Evolutionary conservation across 1,140 invertebrate genomes (phyloP), one percentile per base, ranked within the genome.

Genomic region (Argopecten irradians): DNA sequence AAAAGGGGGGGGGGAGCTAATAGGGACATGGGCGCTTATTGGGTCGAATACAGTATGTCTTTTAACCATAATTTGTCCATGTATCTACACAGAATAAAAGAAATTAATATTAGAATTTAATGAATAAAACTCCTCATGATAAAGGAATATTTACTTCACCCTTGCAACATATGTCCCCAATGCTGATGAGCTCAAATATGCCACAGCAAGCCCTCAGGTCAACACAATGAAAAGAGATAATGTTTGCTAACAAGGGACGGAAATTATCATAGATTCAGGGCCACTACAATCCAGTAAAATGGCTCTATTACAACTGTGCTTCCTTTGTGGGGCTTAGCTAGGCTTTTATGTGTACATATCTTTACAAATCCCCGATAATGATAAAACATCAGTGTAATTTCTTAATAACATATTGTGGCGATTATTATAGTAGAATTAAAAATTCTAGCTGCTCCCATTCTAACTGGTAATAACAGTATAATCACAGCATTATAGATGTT

Each of bases 191-290:
- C 19, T n/a, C 43, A 46, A 46, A 11, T 19, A 19, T 46, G 43
- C 9, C 43, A 46, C 43, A n/a, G n/a, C n/a, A 11, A 46, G 43
- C 2, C 19, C 55, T 16, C 36, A 1, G 28, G 55, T 28, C 55
- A 46, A 71, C 36, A 39, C 55, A 71, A 71, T 71, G 55, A 71
- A 22, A 71, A 2, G 55, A 71, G 55, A 71, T 71, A 71, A 71
- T 71, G 55, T 71, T 71, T 71, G 55, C 55, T 71, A 71, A 71
- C 55, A 71, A 71, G 55, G 55, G 55, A 71, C 28, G 55, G 28
- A 71, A 16, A 71, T 71, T 22, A 46, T 46, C 43, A 46, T 19
- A 2, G 55, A 28, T 71, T 71, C 22, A 28, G 55, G 55, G 55
- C 5, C n/a, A n/a, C n/a, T 28, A 71, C 55, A 28, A 39, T 39